Percentiles rank a stretch among this genome's conserved stretches.
phyloP scores from a whole-genome alignment of 2,888 invertebrate species.

The Agrotis exclamationis region DNA sequence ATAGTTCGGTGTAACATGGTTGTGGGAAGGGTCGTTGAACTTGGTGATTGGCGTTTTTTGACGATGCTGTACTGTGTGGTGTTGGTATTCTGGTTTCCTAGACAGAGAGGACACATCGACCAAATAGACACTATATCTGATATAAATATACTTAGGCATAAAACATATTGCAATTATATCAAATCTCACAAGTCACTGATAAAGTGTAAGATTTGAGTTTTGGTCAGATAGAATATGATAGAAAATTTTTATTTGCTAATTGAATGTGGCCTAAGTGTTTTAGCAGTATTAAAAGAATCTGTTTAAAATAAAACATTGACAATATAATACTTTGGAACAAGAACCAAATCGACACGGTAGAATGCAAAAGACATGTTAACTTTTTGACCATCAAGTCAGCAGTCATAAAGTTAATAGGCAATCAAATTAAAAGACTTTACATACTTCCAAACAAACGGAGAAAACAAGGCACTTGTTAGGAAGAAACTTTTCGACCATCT shows the following conservation, averaged over 20 bases:
- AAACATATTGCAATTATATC: too few relatives aligned
- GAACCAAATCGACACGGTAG: not conserved
- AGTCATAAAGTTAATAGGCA: not conserved
- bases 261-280: too few relatives aligned
- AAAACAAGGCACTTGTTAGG: not conserved
- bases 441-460: not conserved
- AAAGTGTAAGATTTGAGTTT: too few relatives aligned
- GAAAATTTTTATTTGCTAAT: too few relatives aligned
- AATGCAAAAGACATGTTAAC: not conserved
- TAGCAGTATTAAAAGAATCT: not conserved
- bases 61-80: conserved; percentile 3
- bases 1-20: conserved; percentile 40
- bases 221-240: too few relatives aligned
- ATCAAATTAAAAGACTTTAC: not conserved
- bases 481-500: not conserved
- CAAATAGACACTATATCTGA: too few relatives aligned
- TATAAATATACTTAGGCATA: too few relatives aligned
- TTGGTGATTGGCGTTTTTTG: conserved; percentile 50
- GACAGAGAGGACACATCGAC: not conserved
- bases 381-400: not conserved
- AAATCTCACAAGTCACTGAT: too few relatives aligned
- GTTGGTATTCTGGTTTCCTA: not conserved
- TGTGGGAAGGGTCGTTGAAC: conserved; percentile 50
- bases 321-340: too few relatives aligned
- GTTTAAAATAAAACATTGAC: not conserved